Evolutionary conservation across 2,888 invertebrate species (phyloP).

Genomic region (Oligia strigilis): DNA sequence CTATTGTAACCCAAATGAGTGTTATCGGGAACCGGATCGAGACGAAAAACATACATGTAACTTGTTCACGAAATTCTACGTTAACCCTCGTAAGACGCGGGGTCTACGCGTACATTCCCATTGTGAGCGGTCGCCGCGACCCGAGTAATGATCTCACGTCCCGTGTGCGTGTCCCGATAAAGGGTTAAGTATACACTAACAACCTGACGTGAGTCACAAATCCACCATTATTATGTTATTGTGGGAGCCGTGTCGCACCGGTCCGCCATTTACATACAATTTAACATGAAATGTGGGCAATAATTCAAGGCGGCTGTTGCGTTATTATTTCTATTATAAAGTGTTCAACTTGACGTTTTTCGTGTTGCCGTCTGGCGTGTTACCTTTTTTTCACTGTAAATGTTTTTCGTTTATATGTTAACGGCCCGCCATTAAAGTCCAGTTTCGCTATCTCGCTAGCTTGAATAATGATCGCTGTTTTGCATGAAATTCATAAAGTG

Average conservation of each 20-base stretch:
- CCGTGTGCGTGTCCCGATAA: conserved; percentile 90
- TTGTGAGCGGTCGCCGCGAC: conserved; percentile 80
- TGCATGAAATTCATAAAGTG: conserved; percentile 74
- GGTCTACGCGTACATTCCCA: conserved; percentile 70
- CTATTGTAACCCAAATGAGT: conserved; percentile 76
- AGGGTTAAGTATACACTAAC: conserved; percentile 91
- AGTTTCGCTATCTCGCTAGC: conserved; percentile 74
- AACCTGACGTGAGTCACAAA: conserved; percentile 90
- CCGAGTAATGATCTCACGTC: conserved; percentile 89
- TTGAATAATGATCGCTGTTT: conserved; percentile 77
- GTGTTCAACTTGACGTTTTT: conserved; percentile 86
- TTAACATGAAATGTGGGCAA: conserved; percentile 90
- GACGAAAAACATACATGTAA: conserved; percentile 80
- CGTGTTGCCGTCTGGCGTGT: conserved; percentile 83
- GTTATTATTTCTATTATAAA: conserved; percentile 90
- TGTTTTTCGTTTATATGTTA: conserved; percentile 78
- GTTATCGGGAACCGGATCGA: conserved; percentile 73
- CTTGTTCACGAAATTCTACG: conserved; percentile 72
- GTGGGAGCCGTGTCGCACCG: conserved; percentile 88
- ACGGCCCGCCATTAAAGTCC: conserved; percentile 79
- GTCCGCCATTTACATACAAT: conserved; percentile 90
- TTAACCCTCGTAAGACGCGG: conserved; percentile 71
- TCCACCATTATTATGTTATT: conserved; percentile 91
- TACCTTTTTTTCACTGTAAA: conserved; percentile 75
- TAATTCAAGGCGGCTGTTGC: conserved; percentile 87